Percentiles rank a stretch among this genome's conserved stretches.
Evolutionary conservation across 2,797 vertebrate genomes (phyloP).

Genomic region (Cheirogaleus major): DNA sequence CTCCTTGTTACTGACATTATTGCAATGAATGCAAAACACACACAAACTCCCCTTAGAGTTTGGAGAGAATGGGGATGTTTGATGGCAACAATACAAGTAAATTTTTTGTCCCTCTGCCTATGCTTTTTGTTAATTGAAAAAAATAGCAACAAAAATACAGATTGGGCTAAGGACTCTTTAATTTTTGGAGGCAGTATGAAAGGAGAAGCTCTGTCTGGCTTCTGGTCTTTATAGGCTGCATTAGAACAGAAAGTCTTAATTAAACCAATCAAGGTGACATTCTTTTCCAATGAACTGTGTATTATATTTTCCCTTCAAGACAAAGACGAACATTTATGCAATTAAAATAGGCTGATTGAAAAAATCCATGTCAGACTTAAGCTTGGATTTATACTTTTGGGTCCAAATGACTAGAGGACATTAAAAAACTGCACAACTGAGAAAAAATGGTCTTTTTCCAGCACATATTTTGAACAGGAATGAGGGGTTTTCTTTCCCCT

Average conservation of each 20-base stretch:
- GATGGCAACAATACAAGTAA: neutral
- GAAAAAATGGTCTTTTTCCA: slow-evolving; percentile 56
- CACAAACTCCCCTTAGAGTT: neutral
- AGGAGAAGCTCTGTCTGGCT: neutral
- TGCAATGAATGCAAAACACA: neutral
- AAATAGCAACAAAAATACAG: neutral
- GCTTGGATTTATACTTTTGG: neutral
- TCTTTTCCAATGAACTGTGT: slow-evolving; percentile 46
- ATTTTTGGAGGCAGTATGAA: neutral
- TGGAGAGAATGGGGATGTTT: neutral
- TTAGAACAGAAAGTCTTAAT: slow-evolving; percentile 52
- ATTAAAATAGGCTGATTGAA: slow-evolving; percentile 33
- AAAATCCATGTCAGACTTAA: neutral
- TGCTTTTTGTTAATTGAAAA: neutral
- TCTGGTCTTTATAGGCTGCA: neutral
- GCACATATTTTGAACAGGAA: slow-evolving; percentile 73
- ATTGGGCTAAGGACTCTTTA: neutral
- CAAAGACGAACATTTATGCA: slow-evolving; percentile 44
- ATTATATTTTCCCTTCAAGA: slow-evolving; percentile 44
- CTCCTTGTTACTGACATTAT: neutral
- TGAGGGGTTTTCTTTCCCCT: slow-evolving; percentile 70
- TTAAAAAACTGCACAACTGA: slow-evolving; percentile 69
- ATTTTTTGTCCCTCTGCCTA: neutral
- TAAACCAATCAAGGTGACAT: neutral
- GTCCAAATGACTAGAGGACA: slow-evolving; percentile 34